Base-by-base conservation (phyloP, 1,140 invertebrate genomes). In the Orchestia grillus region DNA sequence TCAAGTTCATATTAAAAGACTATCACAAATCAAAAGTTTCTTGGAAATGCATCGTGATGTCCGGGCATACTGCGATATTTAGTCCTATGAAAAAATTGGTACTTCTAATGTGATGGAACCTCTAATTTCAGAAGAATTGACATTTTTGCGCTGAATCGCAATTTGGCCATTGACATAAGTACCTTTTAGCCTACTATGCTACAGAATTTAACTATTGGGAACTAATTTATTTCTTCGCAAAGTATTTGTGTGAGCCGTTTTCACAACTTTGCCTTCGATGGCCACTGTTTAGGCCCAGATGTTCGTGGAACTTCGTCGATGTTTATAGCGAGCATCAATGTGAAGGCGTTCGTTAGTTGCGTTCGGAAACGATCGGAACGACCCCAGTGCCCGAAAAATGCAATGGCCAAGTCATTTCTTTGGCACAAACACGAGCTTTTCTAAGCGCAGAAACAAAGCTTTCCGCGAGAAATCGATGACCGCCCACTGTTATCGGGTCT, bases 281-380 rank as follows among this genome's bases (percentile, higher is more conserved):
- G 62, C 62, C 62, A 36, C 36, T 77, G 62, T 36, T 77, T 77
- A 77, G 62, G 1, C 1, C 62, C 62, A 23, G 62, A 77, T 77
- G 62, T 77, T 77, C 62, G 11, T 77, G 62, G 62, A 77, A 77
- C 62, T 77, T 36, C 62, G 62, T 36, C 62, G 62, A 77, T 77
- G 62, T 77, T 77, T 77, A 77, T 77, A 77, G 62, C 62, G 62
- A 77, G 62, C 62, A 77, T 77, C 62, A 77, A 77, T 77, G 62
- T 77, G 62, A 77, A 77, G 62, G 62, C 62, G 62, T 77, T 77
- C 62, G 15, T 77, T 77, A 77, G 62, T 36, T 77, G 62, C 62
- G 62, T 77, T 77, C 62, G 62, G 62, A 28, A 77, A 77, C 62
- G 62, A 77, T 77, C 28, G 62, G 62, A 77, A 77, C 62, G 62